Evolutionary conservation across 1,140 invertebrate genomes (phyloP), one percentile per base, ranked within the genome.

Genomic region (Ctenoplectra terminalis): DNA sequence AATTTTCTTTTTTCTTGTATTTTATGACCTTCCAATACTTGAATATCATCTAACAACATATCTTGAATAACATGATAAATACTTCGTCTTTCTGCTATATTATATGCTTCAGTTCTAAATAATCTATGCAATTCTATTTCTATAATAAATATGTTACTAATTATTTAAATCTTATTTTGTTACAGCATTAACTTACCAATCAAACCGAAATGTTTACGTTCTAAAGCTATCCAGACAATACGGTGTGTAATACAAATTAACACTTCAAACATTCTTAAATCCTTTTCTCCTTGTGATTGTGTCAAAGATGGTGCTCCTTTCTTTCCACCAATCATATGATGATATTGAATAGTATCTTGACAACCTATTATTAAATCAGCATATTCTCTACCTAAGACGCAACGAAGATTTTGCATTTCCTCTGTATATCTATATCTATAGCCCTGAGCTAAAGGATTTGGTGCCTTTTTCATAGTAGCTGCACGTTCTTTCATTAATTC

Each of bases 211-310:
- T 94, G 88, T 82, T 95, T 95, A 50, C 95, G 90, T 52, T 94
- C 92, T 29, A 96, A 90, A 29, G 95, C 95, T 76, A 96, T 93
- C 96, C 96, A 96, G 5, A 95, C 94, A 54, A 96, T 94, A 86
- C 95, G 94, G 23, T 95, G 93, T 73, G 94, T 93, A 82, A 96
- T 92, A 78, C 94, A 92, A 56, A 95, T 89, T 20, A 96, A 85
- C 7, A 93, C 93, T 90, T 96, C 96, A 83, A 94, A 95, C 54
- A 95, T 90, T 75, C 94, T 90, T 13, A 95, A 92, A 84, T 96
- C 96, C 89, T 95, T 95, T 82, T 95, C 95, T 26, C 94, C 95
- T 67, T 95, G 89, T 0, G 95, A 95, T 79, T 93, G 91, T 58
- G 93, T 92, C 17, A 86, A 34, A 9, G 83, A 69, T 37, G 48